These are phyloP conservation scores for Montipora sp. DNA, from an alignment of 64 coral and sea anemone species.

Conservation along the genomic window DNA sequence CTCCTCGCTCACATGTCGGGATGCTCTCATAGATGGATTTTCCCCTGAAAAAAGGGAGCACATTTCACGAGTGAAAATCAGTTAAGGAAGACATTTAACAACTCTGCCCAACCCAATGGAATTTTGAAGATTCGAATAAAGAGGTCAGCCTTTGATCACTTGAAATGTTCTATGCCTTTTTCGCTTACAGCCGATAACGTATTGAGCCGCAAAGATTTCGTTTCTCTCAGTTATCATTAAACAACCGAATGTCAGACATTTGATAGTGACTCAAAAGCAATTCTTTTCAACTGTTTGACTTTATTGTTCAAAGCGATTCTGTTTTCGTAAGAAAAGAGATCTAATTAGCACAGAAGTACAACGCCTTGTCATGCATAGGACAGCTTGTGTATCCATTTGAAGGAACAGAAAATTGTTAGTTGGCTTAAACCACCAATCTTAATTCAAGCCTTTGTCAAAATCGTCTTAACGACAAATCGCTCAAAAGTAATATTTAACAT, in stretches of 20 bases:
- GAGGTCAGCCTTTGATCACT: neutral
- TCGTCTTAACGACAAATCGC: too few species aligned
- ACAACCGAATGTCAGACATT: constrained; percentile 21
- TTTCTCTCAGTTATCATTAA: constrained; percentile 10
- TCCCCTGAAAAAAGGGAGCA: constrained; percentile 45
- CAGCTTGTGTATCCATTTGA: constrained; percentile 35
- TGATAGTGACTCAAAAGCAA: constrained; percentile 35
- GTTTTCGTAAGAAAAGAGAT: constrained; percentile 56
- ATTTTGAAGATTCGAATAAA: constrained; percentile 3
- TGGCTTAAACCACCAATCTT: neutral
- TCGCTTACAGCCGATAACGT: too few species aligned
- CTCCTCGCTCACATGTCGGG: constrained; percentile 59
- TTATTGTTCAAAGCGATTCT: constrained; percentile 44
- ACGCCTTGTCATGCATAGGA: constrained; percentile 23
- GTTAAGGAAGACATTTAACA: neutral
- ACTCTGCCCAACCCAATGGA: neutral
- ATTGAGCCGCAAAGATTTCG: neutral
- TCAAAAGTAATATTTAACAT: neutral
- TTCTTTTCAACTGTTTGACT: constrained; percentile 36
- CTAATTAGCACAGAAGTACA: constrained; percentile 31
- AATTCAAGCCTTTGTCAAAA: constrained; percentile 35
- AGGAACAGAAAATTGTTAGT: constrained; percentile 25
- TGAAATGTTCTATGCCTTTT: neutral
- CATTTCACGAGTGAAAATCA: neutral
- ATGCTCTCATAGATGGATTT: constrained; percentile 36